Evolutionary conservation across 1,140 invertebrate genomes (phyloP), one percentile per base, ranked within the genome.

Genomic region (Aphelinus certus): DNA sequence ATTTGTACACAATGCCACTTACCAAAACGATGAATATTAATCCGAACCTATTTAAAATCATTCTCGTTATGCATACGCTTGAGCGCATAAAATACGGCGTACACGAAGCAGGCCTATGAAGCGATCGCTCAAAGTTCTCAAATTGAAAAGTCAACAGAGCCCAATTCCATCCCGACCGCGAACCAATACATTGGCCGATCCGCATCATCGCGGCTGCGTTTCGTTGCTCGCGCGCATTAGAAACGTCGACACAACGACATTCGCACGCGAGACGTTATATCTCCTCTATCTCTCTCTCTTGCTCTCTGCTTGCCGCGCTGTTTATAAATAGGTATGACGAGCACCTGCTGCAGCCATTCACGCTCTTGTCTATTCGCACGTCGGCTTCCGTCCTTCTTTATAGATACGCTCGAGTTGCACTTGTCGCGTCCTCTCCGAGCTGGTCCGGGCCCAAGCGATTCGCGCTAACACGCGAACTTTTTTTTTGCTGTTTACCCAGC

Each of bases 251-350:
- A 77, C 78, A 26, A 26, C 26, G 73, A 79, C 76, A 80, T 79
- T 80, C 55, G 56, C 79, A 62, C 47, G 77, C 70, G 48, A 56
- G 26, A 26, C 69, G 69, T 74, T 26, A 26, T 26, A 26, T 26
- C 26, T 26, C 26, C 26, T 26, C 26, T 26, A 26, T 26, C 26
- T 26, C 26, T 71, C 78, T 79, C 71, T 81, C 63, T 66, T 70
- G 67, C 26, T 26, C 26, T 74, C 51, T 71, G 80, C 76, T 53
- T 68, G 64, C 77, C 68, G 67, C 56, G 64, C 78, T 76, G 65
- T 80, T 85, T 87, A 86, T 83, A 87, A 87, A 86, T 86, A 87
- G 85, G 78, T 78, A 80, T 87, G 86, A 86, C 85, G 81, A 81
- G 79, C 85, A 85, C 84, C 85, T 86, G 84, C 82, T 80, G 71